Evolutionary conservation across 1,140 invertebrate genomes (phyloP).

Genomic region (Drosophila insularis): DNA sequence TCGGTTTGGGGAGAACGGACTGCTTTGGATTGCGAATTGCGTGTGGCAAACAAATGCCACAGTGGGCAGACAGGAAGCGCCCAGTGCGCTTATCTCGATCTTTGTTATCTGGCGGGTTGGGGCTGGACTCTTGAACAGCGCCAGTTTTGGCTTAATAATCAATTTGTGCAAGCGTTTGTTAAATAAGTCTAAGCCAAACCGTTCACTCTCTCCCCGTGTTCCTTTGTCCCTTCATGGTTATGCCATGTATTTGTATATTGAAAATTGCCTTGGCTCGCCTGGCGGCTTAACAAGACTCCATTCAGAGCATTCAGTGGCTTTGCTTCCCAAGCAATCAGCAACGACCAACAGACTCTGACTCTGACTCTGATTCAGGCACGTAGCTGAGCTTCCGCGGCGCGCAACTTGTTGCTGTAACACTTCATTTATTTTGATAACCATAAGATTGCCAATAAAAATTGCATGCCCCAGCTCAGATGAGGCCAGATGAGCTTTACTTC

Average conservation of each 20-base stretch:
- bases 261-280: slow-evolving; percentile 42
- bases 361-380: slow-evolving; percentile 45
- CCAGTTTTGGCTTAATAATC: slow-evolving; percentile 66
- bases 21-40: slow-evolving; percentile 44
- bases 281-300: slow-evolving; percentile 38
- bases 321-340: slow-evolving; percentile 46
- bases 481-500: slow-evolving; percentile 3
- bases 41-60: slow-evolving; percentile 72
- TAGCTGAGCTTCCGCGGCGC: slow-evolving; percentile 65
- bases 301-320: background rate
- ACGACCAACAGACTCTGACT: slow-evolving; percentile 8
- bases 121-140: slow-evolving; percentile 18
- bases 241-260: slow-evolving; percentile 74
- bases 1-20: background rate
- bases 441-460: slow-evolving; percentile 75
- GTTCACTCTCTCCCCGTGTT: background rate
- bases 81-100: slow-evolving; percentile 64
- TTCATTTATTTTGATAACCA: slow-evolving; percentile 81
- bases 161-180: slow-evolving; percentile 75
- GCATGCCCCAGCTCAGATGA: slow-evolving; percentile 27
- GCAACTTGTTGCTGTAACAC: slow-evolving; percentile 74
- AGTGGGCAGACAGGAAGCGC: slow-evolving; percentile 66
- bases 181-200: slow-evolving; percentile 28
- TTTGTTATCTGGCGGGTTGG: slow-evolving; percentile 52
- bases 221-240: background rate